phyloP scores from a whole-genome alignment of 2,113 vertebrate genomes.

The Acinonyx jubatus region DNA sequence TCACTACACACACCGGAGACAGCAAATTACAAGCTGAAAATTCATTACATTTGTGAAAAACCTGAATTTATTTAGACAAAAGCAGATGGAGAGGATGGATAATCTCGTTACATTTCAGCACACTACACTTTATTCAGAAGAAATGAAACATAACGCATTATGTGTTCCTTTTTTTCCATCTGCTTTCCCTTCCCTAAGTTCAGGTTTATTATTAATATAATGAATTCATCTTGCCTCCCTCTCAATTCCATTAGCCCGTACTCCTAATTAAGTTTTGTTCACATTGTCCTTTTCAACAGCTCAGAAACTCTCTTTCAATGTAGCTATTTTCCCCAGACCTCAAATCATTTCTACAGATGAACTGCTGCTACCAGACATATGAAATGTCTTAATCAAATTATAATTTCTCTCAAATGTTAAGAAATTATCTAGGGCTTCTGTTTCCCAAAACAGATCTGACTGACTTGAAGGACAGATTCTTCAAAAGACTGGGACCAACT shows the following conservation, averaged over 20 bases:
- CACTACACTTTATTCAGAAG: constrained; percentile 76
- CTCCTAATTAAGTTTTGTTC: constrained; percentile 71
- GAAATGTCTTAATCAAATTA: constrained; percentile 61
- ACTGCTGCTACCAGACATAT: background rate
- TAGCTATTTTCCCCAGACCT: constrained; percentile 18
- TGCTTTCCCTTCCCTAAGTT: constrained; percentile 65
- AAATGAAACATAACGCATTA: constrained; percentile 74
- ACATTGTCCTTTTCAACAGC: constrained; percentile 58
- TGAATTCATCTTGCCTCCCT: constrained; percentile 75
- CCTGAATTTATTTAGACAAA: constrained; percentile 77
- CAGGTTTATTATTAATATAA: constrained; percentile 81
- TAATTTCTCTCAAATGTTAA: constrained; percentile 46
- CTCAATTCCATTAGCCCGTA: constrained; percentile 61
- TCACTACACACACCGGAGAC: background rate
- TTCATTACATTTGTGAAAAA: constrained; percentile 69
- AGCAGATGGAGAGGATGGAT: constrained; percentile 82
- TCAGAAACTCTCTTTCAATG: background rate
- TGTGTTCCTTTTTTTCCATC: constrained; percentile 76
- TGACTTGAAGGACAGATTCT: background rate
- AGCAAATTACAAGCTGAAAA: constrained; percentile 54
- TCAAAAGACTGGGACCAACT: background rate
- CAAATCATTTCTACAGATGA: constrained; percentile 47
- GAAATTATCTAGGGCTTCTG: constrained; percentile 27
- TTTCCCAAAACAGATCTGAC: background rate
- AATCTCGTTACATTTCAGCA: constrained; percentile 76